A percentile compares a stretch with the other conserved stretches of the same genome.
Conservation (phyloP, 2,113 vertebrate genomes). For the Limnothrissa miodon region DNA sequence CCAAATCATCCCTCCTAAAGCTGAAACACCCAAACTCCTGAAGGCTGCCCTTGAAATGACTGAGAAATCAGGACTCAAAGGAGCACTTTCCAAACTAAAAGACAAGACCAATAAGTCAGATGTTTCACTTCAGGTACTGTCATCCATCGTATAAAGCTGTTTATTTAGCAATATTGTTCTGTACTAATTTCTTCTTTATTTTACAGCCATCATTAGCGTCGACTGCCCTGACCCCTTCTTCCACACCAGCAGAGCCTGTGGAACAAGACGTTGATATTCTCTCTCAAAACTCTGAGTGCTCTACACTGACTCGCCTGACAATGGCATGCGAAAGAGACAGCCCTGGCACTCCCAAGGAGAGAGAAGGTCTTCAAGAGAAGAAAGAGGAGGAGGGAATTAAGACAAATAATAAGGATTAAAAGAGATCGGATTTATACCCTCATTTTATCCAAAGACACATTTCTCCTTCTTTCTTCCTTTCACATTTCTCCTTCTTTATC, state of each 20-base stretch:
- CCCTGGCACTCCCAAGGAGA: background rate
- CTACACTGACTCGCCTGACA: constrained; percentile 56
- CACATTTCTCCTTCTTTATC: background rate
- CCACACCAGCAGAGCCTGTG: constrained; percentile 40
- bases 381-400: background rate
- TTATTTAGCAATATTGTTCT: background rate
- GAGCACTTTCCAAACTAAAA: constrained; percentile 74
- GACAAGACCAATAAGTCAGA: constrained; percentile 78
- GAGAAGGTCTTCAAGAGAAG: background rate
- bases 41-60: constrained; percentile 78
- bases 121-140: constrained; percentile 63
- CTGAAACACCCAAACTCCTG: constrained; percentile 86
- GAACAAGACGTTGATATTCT: constrained; percentile 46
- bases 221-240: constrained; percentile 58
- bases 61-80: constrained; percentile 70
- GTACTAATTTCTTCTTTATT: constrained; percentile 18
- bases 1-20: constrained; percentile 68
- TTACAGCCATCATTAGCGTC: constrained; percentile 65
- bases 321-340: constrained; percentile 16
- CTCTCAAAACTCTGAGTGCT: constrained; percentile 59
- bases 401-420: background rate
- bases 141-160: background rate
- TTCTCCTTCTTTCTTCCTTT: background rate
- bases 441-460: background rate
- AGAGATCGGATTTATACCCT: background rate